phyloP scores from a whole-genome alignment of 1,140 invertebrate species.

The Temnothorax nylanderi region DNA sequence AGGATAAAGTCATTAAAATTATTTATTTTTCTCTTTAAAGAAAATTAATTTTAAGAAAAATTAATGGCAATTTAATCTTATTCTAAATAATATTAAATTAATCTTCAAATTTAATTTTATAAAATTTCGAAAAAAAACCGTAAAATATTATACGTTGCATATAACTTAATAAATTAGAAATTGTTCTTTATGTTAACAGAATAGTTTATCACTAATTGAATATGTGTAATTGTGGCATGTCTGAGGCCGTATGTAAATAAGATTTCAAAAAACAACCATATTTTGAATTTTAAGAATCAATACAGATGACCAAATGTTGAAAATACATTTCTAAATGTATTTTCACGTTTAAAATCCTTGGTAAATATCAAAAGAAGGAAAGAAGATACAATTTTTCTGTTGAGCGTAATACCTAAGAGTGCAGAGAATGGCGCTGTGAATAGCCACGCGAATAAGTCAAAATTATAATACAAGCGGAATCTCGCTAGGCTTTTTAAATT shows the following conservation, averaged over 20 bases:
- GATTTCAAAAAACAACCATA: not conserved
- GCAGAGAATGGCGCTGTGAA: slow-evolving; percentile 65
- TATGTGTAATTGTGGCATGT: not conserved
- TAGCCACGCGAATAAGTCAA: not conserved
- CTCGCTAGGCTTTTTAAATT: not conserved
- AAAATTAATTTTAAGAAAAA: not conserved
- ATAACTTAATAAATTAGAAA: not conserved
- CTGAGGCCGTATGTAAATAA: slow-evolving; percentile 10
- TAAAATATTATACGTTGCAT: not conserved
- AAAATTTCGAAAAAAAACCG: not conserved
- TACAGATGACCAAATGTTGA: not conserved
- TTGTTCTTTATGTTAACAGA: not conserved
- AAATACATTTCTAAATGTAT: not conserved
- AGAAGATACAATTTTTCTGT: slow-evolving; percentile 5
- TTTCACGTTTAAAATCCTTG: slow-evolving; percentile 13
- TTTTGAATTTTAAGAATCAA: not conserved
- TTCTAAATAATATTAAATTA: not conserved
- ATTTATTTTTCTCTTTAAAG: not conserved
- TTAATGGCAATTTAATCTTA: not conserved
- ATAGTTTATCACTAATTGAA: not conserved
- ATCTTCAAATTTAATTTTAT: no score
- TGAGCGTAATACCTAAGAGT: slow-evolving; percentile 70
- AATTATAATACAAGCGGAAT: not conserved
- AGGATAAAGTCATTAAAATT: not conserved
- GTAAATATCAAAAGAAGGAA: not conserved